Percentiles rank a stretch among this genome's conserved stretches.
Conservation (phyloP, 2,888 invertebrate species). For the Acanthosepion pharaonis region DNA sequence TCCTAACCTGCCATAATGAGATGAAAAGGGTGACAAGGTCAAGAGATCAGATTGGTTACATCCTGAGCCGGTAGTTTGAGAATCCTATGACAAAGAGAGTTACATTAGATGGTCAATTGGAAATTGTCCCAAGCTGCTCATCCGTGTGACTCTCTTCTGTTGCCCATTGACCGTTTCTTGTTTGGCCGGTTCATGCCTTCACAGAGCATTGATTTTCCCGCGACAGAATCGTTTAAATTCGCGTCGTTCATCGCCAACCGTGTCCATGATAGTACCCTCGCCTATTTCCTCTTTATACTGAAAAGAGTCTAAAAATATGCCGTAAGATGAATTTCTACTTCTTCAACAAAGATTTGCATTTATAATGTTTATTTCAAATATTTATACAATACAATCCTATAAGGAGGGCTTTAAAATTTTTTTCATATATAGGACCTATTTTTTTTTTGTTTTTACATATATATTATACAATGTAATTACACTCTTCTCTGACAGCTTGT, state of each 20-base stretch:
- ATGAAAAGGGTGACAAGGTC: not conserved
- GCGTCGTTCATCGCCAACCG: not conserved
- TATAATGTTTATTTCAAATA: too few species aligned
- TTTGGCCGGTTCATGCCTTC: not conserved
- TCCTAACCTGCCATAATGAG: not conserved
- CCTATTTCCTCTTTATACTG: not conserved
- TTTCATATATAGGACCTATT: too few species aligned
- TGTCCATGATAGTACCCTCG: not conserved
- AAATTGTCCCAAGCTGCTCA: constrained; percentile 20
- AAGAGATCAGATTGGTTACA: not conserved
- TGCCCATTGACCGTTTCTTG: not conserved
- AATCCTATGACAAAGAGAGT: not conserved
- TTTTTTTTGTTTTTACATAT: too few species aligned
- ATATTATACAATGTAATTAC: too few species aligned
- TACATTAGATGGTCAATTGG: constrained; percentile 20
- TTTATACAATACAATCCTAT: too few species aligned
- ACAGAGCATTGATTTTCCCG: not conserved
- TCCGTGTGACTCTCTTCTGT: not conserved
- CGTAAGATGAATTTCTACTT: too few species aligned
- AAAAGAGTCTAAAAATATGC: too few species aligned
- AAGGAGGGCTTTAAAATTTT: too few species aligned
- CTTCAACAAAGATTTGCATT: too few species aligned
- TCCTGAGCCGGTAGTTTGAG: not conserved
- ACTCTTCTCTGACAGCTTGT: too few species aligned
- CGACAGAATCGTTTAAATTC: not conserved